These are phyloP conservation scores for Odocoileus hemionus DNA, from an alignment of 2,113 vertebrate genomes.

Conservation along the genomic window DNA sequence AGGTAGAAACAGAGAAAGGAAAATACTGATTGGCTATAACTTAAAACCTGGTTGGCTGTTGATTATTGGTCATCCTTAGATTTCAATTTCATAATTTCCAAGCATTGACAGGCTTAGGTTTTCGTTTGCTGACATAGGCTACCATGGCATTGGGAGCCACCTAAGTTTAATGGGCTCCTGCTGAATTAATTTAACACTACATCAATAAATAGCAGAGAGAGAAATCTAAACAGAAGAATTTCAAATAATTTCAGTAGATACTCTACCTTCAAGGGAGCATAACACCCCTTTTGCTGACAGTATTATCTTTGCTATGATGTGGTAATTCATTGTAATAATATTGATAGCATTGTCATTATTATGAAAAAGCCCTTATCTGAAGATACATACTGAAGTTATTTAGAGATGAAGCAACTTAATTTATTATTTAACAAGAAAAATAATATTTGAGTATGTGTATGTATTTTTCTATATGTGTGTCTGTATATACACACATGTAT, in stretches of 20 bases:
- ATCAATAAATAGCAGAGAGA: background rate
- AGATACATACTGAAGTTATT: background rate
- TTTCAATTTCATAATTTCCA: background rate
- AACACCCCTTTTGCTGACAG: background rate
- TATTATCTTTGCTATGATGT: background rate
- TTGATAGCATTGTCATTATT: background rate
- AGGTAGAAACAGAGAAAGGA: background rate
- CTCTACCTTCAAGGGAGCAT: background rate
- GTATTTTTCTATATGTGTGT: background rate
- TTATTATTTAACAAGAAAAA: background rate
- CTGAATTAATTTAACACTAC: background rate
- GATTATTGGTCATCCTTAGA: background rate
- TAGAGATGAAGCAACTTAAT: background rate
- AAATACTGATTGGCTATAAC: background rate
- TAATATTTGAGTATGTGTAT: background rate
- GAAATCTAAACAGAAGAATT: background rate
- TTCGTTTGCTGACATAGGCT: background rate
- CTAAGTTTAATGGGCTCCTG: background rate
- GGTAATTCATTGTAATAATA: background rate
- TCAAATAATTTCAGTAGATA: background rate
- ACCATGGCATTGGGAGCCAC: fast-evolving
- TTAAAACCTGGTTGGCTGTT: background rate
- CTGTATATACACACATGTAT: background rate
- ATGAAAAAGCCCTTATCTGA: background rate
- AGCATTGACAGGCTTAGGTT: background rate